Percentiles rank a stretch among this genome's conserved stretches.
Conservation (phyloP, 2,797 vertebrate genomes). For the Steatocranus sp. region DNA sequence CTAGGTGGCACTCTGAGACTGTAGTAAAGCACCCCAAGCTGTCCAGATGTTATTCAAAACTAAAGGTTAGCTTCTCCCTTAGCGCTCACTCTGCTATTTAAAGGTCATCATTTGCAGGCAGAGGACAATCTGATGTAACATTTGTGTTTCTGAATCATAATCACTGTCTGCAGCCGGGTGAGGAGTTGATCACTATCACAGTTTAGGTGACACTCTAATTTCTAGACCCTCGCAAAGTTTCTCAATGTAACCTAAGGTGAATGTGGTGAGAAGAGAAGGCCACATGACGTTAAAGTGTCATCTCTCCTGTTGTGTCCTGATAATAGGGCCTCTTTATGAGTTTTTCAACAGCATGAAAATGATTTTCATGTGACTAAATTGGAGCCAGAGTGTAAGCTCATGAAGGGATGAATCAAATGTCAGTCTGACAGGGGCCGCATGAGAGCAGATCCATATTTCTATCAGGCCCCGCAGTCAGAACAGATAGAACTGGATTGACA, state of each 20-base stretch:
- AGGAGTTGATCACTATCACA: constrained; percentile 35
- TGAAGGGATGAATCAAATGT: constrained; percentile 40
- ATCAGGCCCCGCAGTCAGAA: constrained; percentile 16
- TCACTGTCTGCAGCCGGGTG: neutral
- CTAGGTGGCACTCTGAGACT: constrained; percentile 63
- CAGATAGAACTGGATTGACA: constrained; percentile 19
- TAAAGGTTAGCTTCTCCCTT: constrained; percentile 56
- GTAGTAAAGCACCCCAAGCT: neutral
- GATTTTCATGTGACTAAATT: constrained; percentile 6
- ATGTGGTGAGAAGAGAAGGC: neutral
- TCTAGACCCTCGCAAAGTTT: neutral
- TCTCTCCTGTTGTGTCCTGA: neutral
- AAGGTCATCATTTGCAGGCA: constrained; percentile 61
- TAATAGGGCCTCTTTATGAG: neutral
- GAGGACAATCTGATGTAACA: constrained; percentile 50
- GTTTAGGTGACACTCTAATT: neutral
- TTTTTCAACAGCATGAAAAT: neutral
- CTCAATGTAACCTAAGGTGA: constrained; percentile 5
- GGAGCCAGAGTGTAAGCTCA: neutral
- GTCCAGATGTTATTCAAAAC: constrained; percentile 49
- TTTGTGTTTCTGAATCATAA: constrained; percentile 47
- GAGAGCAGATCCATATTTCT: constrained; percentile 50
- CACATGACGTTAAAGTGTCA: neutral
- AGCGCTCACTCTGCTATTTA: constrained; percentile 35
- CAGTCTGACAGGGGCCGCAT: constrained; percentile 5